Conservation (phyloP, 2,797 vertebrate species). For the Eulemur mongoz region DNA sequence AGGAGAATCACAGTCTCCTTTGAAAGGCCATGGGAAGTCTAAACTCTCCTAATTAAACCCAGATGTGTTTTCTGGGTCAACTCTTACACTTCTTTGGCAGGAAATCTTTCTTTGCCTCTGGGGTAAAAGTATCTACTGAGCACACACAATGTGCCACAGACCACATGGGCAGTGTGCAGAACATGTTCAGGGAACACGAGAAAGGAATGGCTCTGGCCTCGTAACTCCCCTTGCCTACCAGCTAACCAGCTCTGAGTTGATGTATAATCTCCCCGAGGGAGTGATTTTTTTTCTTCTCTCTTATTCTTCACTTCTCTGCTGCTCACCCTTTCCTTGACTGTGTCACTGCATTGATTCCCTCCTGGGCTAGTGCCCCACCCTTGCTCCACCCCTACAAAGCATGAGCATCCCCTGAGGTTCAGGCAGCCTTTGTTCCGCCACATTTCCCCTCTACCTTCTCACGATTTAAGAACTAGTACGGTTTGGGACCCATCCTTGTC, state of each 20-base stretch:
- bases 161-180: fast-evolving
- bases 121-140: background rate
- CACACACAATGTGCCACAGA: background rate
- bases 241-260: background rate
- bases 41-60: background rate
- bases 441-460: background rate
- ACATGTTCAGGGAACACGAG: background rate
- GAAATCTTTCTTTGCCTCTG: background rate
- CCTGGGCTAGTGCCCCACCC: background rate
- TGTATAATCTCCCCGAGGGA: background rate
- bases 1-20: background rate
- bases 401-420: background rate
- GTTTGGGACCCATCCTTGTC: background rate
- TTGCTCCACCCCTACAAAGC: background rate
- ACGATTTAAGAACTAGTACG: background rate
- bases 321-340: background rate
- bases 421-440: background rate
- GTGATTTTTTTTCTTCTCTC: background rate
- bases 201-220: background rate
- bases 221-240: background rate
- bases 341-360: background rate
- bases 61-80: background rate
- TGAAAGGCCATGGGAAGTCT: background rate
- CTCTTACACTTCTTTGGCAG: background rate
- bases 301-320: background rate